Base-by-base conservation (phyloP, 2,113 vertebrate genomes). In the Rynchops niger region DNA sequence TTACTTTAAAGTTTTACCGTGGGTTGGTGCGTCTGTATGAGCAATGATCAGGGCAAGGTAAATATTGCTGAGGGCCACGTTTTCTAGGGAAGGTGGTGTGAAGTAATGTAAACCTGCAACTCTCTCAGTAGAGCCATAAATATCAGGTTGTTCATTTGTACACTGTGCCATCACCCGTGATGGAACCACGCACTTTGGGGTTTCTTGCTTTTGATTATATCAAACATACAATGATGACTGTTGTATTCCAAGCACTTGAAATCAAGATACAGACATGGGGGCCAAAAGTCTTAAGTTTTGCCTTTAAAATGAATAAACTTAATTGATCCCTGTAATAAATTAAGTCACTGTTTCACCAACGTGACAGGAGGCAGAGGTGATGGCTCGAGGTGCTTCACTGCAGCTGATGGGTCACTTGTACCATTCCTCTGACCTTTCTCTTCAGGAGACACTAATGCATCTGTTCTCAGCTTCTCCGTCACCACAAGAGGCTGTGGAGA, bases 131-230 rank as follows among this genome's bases (percentile, higher is more conserved):
- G 65, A 93, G 19, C 32, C 7, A 7, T 26, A 20, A 55, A 8
- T 14, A 13, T 36, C 32, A 11, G 49, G 26, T 38, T 40, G 5
- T 56, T 62, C 10, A 2, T 61, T 61, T 27, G 45, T 45, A 2
- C 6, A 1, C 36, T 8, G 9, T 5, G 26, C 27, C 30, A 6
- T 27, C 3, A 2, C 20, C 65, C 6, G 9, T 0, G 0, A 38
- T n/a, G 49, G 59, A 73, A 23, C 43, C 0, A 0, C 5, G n/a
- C 0, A 2, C 27, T 32, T 65, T 23, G 29, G n/a, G 4, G 7
- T 53, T 45, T 49, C 17, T 22, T 63, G 30, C 7, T 16, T 49
- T 58, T 22, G n/a, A 15, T 55, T 36, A 0, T 7, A 11, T 34
- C 20, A 1, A 45, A 45, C 45, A 45, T 45, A 45, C 45, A 70